A percentile compares a stretch with the other conserved stretches of the same genome.
Evolutionary conservation across 2,888 invertebrate species (phyloP).

Genomic region (Heliconius hortense): DNA sequence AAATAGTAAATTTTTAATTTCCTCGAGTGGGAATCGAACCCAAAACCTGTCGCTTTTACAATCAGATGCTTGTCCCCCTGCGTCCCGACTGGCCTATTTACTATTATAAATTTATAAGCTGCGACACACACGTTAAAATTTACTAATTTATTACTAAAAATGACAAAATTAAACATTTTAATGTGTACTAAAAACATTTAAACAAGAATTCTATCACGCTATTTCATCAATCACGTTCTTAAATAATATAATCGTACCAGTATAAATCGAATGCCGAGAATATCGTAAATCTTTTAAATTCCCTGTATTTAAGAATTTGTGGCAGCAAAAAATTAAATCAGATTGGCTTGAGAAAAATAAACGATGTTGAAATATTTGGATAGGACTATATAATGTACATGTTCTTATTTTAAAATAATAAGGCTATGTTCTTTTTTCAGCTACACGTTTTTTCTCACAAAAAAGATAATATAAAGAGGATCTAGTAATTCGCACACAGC

Average conservation of each 20-base stretch:
- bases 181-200: conserved; percentile 22
- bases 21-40: neutral
- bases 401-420: neutral
- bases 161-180: neutral
- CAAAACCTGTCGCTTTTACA: neutral
- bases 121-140: neutral
- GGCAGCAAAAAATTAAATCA: conserved; percentile 35
- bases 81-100: no score
- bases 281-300: conserved; percentile 52
- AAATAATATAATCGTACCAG: conserved; percentile 42
- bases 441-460: no score
- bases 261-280: conserved; percentile 43
- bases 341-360: conserved; percentile 33
- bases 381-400: neutral
- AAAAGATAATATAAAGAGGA: no score
- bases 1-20: neutral
- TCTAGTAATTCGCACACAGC: no score
- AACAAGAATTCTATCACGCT: conserved; percentile 38
- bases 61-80: neutral
- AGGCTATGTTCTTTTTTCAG: neutral
- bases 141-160: neutral
- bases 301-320: conserved; percentile 46
- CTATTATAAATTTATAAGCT: neutral
- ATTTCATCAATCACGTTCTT: conserved; percentile 39
- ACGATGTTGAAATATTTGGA: conserved; percentile 6